phyloP scores from a whole-genome alignment of 1,140 invertebrate species.

The Nautilus pompilius region DNA sequence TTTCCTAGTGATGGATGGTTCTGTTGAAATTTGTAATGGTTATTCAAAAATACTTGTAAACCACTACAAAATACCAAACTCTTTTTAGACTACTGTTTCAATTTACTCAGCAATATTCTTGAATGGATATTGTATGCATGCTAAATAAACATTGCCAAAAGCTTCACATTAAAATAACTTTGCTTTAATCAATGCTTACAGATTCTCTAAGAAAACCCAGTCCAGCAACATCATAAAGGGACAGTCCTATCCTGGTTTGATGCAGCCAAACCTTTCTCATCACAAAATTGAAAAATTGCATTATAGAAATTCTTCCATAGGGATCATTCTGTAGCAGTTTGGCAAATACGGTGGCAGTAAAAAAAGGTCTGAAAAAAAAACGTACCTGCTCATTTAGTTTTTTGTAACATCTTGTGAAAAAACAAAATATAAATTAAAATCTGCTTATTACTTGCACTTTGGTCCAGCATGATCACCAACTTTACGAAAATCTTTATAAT shows the following conservation, averaged over 20 bases:
- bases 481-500: slow-evolving; percentile 79
- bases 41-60: too few relatives aligned
- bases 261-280: slow-evolving; percentile 93
- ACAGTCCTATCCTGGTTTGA: slow-evolving; percentile 88
- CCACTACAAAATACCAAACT: too few relatives aligned
- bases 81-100: too few relatives aligned
- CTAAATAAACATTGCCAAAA: too few relatives aligned
- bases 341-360: slow-evolving; percentile 80
- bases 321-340: slow-evolving; percentile 80
- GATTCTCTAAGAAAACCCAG: slow-evolving; percentile 85
- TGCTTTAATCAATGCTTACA: slow-evolving; percentile 65
- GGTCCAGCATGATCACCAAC: slow-evolving; percentile 65
- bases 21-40: too few relatives aligned
- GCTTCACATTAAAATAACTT: too few relatives aligned
- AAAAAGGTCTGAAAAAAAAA: slow-evolving; percentile 64
- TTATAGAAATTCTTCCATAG: slow-evolving; percentile 65
- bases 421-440: neutral
- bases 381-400: neutral
- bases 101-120: too few relatives aligned
- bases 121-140: too few relatives aligned
- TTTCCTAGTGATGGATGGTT: too few relatives aligned
- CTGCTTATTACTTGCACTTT: slow-evolving; percentile 64
- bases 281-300: slow-evolving; percentile 88
- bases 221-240: slow-evolving; percentile 88
- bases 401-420: neutral